phyloP scores from a whole-genome alignment of 2,888 invertebrate species.

The Melinopterus prodromus region DNA sequence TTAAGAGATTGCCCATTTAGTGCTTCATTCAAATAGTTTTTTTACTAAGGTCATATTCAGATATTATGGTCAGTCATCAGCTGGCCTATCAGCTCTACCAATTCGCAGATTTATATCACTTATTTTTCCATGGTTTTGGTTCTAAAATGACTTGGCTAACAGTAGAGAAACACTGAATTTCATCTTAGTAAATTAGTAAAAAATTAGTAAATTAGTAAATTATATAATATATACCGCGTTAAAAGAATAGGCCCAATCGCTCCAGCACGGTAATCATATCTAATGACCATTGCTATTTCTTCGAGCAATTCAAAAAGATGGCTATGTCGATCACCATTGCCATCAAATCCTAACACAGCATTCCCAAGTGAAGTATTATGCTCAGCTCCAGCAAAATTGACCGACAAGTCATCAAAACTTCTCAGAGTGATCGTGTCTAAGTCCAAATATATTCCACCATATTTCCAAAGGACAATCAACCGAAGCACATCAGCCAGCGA shows the following conservation, averaged over 20 bases:
- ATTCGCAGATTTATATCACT: no score
- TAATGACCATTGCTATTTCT: background rate
- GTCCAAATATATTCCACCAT: background rate
- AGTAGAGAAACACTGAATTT: background rate
- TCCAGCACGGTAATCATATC: background rate
- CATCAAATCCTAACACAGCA: background rate
- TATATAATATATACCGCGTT: background rate
- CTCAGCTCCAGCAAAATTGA: background rate
- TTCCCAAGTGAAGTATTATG: background rate
- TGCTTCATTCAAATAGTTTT: no score
- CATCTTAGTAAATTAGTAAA: background rate
- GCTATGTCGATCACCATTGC: background rate
- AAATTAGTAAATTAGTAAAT: background rate
- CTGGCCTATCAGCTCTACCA: no score
- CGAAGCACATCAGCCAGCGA: background rate
- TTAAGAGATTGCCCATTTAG: no score
- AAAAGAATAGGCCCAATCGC: background rate
- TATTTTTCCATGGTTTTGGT: no score
- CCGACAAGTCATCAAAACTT: background rate
- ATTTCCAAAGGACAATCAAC: background rate
- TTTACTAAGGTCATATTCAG: no score
- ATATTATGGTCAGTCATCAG: no score
- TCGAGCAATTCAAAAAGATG: background rate
- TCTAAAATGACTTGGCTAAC: no score
- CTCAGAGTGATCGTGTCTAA: background rate